phyloP scores from a whole-genome alignment of 2,888 invertebrate genomes.

The Nesidiocoris tenuis region DNA sequence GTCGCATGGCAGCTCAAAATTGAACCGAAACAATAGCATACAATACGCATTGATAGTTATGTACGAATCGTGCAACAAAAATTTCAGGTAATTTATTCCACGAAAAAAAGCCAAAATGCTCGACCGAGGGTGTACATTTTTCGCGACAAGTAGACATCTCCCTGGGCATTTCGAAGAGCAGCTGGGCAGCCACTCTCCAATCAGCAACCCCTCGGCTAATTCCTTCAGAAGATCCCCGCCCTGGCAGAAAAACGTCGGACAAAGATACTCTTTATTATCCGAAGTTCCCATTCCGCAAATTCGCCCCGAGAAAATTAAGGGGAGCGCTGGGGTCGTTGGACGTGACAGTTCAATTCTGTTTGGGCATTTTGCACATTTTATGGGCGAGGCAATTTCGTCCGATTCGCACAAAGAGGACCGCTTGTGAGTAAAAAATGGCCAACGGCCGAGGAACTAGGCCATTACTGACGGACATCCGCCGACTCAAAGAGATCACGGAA shows the following conservation, averaged over 20 bases:
- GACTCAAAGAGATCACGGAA: not conserved
- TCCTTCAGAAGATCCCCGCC: not conserved
- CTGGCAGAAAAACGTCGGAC: not conserved
- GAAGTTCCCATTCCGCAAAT: not conserved
- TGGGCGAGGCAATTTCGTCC: not conserved
- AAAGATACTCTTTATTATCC: not conserved
- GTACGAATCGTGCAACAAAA: too few species aligned
- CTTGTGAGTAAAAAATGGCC: not conserved
- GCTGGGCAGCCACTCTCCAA: not conserved
- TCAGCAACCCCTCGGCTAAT: not conserved
- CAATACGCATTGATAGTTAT: too few species aligned
- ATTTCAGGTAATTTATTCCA: too few species aligned
- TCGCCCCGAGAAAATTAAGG: not conserved
- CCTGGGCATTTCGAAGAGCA: too few species aligned
- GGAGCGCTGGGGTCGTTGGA: not conserved
- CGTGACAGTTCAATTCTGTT: not conserved
- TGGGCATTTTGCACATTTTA: not conserved
- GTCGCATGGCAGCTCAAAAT: too few species aligned
- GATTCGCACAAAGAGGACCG: not conserved
- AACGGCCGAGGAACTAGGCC: not conserved
- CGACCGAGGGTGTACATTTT: too few species aligned
- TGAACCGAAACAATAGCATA: too few species aligned
- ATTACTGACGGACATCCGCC: not conserved
- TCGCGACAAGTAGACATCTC: not conserved
- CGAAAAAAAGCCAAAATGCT: too few species aligned